phyloP scores from a whole-genome alignment of 2,113 vertebrate genomes.

The Tonatia bakeri region DNA sequence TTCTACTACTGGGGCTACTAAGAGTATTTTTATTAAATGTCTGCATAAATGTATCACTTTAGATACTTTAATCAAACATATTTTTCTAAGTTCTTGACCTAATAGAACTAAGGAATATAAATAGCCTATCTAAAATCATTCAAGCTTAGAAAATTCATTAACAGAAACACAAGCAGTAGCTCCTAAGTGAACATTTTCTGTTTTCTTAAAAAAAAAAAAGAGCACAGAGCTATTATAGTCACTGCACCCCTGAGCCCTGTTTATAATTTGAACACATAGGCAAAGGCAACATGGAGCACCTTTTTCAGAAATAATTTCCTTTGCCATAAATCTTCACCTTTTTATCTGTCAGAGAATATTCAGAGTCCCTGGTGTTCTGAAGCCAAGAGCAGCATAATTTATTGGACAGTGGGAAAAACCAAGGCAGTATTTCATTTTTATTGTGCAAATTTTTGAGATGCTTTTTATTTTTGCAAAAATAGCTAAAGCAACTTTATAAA shows the following conservation, averaged over 20 bases:
- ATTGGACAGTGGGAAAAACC: not conserved
- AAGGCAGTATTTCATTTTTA: slow-evolving; percentile 7
- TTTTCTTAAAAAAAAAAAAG: slow-evolving; percentile 26
- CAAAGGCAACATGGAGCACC: slow-evolving; percentile 11
- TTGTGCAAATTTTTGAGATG: slow-evolving; percentile 9
- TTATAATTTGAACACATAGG: slow-evolving; percentile 22
- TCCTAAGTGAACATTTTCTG: slow-evolving; percentile 20
- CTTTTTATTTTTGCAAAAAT: not conserved
- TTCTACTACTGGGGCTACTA: not conserved
- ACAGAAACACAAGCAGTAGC: not conserved
- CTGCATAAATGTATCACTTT: not conserved
- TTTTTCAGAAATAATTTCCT: slow-evolving; percentile 29
- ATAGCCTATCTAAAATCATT: not conserved
- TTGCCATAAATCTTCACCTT: slow-evolving; percentile 44
- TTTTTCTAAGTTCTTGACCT: slow-evolving; percentile 15
- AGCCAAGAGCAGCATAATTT: not conserved
- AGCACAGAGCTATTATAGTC: slow-evolving; percentile 34
- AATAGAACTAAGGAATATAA: not conserved
- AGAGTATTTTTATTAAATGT: not conserved
- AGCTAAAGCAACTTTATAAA: not conserved
- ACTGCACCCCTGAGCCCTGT: not conserved
- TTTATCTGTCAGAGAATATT: slow-evolving; percentile 34
- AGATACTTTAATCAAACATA: not conserved
- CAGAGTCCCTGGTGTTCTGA: not conserved
- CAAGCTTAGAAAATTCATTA: slow-evolving; percentile 38